Evolutionary conservation across 2,888 invertebrate genomes (phyloP), one percentile per base, ranked within the genome.

Genomic region (Noctua janthe): DNA sequence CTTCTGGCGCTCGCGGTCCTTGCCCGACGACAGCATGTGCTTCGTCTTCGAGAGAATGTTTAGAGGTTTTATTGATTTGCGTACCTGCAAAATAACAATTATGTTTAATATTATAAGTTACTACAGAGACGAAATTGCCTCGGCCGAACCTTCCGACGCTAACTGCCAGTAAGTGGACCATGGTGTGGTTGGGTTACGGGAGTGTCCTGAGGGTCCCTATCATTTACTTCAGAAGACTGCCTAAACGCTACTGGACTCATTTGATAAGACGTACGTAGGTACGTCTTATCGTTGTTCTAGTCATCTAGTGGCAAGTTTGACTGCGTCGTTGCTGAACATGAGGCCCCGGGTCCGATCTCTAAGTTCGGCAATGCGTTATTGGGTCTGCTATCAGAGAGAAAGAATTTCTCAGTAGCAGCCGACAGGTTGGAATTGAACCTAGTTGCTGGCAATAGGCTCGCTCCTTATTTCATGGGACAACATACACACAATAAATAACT

Each of bases 1-100:
- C 84, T 92, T 84, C 85, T 91, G 83, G 1, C 90, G 0, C 92
- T 86, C 89, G 0, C 93, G 92, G 7, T 94, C 92, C 72, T 93
- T 94, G 1, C 96, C 95, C 0, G 92, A 91, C 20, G 92, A 90
- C 20, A 96, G 84, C 74, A 96, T 95, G 89, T 95, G 89, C 86
- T 93, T 94, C 4, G 96, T 96, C 78, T 94, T 95, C 0, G 95
- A 93, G 0, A 97, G 89, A 0, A 97, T 88, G 90, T 95, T 97
- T 20, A 95, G 87, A 0, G 95, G 95, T 83, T 96, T 96, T 5
- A 93, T 90, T 2, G 95, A 94, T 87, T 97, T 97, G 47, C 95
- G 95, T 3, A 95, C 93, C 97, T 97, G 90, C 1, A 51, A 6
- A 10, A 1, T 10, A 78, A 51, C 6, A 76, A 67, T 10, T n/a